Evolutionary conservation across 2,888 invertebrate genomes (phyloP).

Genomic region (Andricus quercusramuli): DNA sequence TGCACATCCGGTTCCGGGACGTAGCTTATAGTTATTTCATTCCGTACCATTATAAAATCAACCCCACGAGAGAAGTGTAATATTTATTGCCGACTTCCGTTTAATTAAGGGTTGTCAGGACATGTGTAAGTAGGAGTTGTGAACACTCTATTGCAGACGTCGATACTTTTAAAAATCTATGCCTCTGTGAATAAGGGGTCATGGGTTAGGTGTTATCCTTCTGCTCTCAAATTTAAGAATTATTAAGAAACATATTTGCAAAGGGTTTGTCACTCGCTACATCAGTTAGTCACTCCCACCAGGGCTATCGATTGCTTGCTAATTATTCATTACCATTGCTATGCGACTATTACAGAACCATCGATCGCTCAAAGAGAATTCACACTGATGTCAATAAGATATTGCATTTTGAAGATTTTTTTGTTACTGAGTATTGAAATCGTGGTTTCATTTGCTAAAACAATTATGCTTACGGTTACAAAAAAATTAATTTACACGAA

Average conservation of each 20-base stretch:
- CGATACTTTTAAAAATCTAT: slow-evolving; percentile 67
- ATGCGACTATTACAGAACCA: not conserved
- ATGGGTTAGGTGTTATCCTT: not conserved
- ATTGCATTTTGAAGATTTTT: no score
- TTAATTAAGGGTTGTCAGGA: slow-evolving; percentile 76
- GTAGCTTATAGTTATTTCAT: slow-evolving; percentile 61
- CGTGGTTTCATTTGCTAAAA: no score
- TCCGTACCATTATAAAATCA: slow-evolving; percentile 71
- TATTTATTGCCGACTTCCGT: slow-evolving; percentile 78
- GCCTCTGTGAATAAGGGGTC: slow-evolving; percentile 41
- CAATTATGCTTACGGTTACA: no score
- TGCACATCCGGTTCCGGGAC: slow-evolving; percentile 74
- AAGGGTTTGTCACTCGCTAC: not conserved
- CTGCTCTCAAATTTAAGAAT: not conserved
- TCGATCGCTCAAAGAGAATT: no score
- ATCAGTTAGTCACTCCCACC: no score
- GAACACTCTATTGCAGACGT: slow-evolving; percentile 56
- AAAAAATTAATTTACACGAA: no score
- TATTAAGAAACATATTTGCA: not conserved
- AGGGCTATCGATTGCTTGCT: not conserved
- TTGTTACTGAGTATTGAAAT: no score
- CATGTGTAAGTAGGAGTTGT: slow-evolving; percentile 49
- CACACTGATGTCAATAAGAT: no score
- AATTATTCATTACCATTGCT: not conserved
- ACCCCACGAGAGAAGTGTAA: slow-evolving; percentile 72